These are phyloP conservation scores for Heliconius cydno DNA, from an alignment of 2,888 invertebrate genomes.

Conservation along the genomic window DNA sequence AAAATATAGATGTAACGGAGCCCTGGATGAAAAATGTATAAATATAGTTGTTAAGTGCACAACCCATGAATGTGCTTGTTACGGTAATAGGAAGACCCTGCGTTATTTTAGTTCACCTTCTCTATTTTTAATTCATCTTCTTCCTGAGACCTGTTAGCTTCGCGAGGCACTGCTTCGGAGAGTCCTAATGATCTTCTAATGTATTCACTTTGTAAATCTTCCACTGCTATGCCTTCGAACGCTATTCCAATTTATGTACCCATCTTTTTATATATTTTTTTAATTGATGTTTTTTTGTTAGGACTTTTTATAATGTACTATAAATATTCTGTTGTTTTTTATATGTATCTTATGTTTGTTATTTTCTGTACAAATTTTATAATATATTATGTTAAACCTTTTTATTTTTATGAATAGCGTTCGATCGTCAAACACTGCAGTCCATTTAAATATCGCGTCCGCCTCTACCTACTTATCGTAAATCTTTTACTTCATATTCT, in stretches of 20 bases:
- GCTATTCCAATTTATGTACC: slow-evolving; percentile 56
- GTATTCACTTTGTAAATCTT: slow-evolving; percentile 54
- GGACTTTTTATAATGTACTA: slow-evolving; percentile 4
- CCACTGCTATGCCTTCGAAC: slow-evolving; percentile 64
- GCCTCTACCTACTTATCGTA: slow-evolving; percentile 64
- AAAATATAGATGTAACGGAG: slow-evolving; percentile 67
- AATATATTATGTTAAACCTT: not conserved
- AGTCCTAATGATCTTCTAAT: slow-evolving; percentile 66
- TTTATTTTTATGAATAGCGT: slow-evolving; percentile 50
- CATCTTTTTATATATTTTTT: slow-evolving; percentile 28
- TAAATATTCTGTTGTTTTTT: slow-evolving; percentile 11
- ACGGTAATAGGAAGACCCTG: slow-evolving; percentile 74
- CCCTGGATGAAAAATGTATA: slow-evolving; percentile 73
- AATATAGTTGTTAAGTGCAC: slow-evolving; percentile 77
- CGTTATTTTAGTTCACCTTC: slow-evolving; percentile 67
- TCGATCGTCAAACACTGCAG: slow-evolving; percentile 55
- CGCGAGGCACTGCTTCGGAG: slow-evolving; percentile 79
- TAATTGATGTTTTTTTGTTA: slow-evolving; percentile 18
- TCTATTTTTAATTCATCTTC: slow-evolving; percentile 68
- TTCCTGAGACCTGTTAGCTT: slow-evolving; percentile 72
- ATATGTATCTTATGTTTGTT: not conserved
- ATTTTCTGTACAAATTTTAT: slow-evolving; percentile 1
- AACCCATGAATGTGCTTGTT: slow-evolving; percentile 82
- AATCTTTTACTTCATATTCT: slow-evolving; percentile 79
- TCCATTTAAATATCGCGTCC: slow-evolving; percentile 47